Base-by-base conservation (phyloP, 2,113 vertebrate species). In the Haplotaxodon microlepis region DNA sequence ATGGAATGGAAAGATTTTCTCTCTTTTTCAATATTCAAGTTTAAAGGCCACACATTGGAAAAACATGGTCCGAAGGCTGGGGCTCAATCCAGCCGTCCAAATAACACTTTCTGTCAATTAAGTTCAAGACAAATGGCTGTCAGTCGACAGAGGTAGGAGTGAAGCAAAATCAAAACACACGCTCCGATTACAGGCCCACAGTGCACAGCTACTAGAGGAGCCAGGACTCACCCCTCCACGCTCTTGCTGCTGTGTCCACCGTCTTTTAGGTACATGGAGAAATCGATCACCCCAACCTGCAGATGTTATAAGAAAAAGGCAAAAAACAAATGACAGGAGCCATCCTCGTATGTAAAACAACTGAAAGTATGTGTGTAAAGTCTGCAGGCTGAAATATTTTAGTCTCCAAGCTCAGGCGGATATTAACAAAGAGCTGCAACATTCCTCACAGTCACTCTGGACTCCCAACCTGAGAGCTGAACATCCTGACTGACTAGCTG, bases 261-360 rank as follows among this genome's bases (percentile, higher is more conserved):
- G 4, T 99, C 99, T 95, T 99, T 99, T 54, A 99, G 96, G 94
- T 99, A 99, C 98, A 99, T 99, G 2, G 99, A 99, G 93, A 99
- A 99, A 95, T 99, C 99, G 36, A 99, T 99, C 85, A 99, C 99
- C 29, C 98, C 98, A 5, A 99, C 99, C 99, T 99, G 93, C 31
- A 91, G 80, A 54, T 17, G 63, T 1, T 42, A 51, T 8, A 63
- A 54, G 24, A 82, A 36, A 27, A 61, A 63, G 2, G 8, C 29
- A 61, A 19, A 6, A 63, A 61, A 45, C 9, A 1, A 91, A 83
- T 6, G 21, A 13, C 7, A 36, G 7, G 21, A 36, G 38, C 0
- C 31, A 45, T 40, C 36, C 1, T 9, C 6, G 5, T 31, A 51
- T 12, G 63, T 40, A 40, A 66, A 40, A 14, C 5, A 29, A 10